Base-by-base conservation (phyloP, 2,797 vertebrate species). In the Ctenochaetus hawaiiensis region DNA sequence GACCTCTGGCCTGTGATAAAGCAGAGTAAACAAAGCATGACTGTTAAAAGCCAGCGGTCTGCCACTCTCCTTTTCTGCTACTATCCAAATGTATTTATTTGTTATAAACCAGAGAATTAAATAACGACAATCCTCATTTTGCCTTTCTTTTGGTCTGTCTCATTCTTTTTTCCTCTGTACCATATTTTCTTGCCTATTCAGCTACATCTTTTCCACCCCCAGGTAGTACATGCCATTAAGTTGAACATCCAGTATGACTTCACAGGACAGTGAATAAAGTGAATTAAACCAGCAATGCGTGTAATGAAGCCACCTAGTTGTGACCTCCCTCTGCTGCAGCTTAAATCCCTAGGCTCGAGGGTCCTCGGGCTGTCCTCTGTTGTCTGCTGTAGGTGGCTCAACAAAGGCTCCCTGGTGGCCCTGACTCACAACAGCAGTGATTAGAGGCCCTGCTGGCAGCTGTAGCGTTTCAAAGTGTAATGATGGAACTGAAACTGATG, bases 1-100 rank as follows among this genome's bases (percentile, higher is more conserved):
- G 69, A 90, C 78, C 85, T 78, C 47, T 84, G 88, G 44, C 57
- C 77, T 72, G 53, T 63, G 91, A 92, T 93, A 90, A 93, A 71
- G 47, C 72, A 65, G 8, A 0, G 48, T 76, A 82, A 89, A 89
- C 74, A 89, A 63, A 80, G 54, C 58, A 52, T 8, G 60, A 78
- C 64, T 0, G n/a, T 51, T 43, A 3, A 81, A 62, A 83, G 20
- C 45, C 9, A 8, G 18, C 17, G 10, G 11, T 9, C 8, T 51
- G 23, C 30, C 34, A 12, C 17, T 68, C 0, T 75, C 34, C 20
- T 11, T 34, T 13, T 23, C 17, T 20, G 8, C 39, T 9, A 8
- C 14, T 34, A 14, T 17, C 4, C n/a, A 43, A 58, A 20, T 34
- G 49, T 3, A 17, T 16, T 8, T 26, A 41, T 72, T 77, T n/a